Evolutionary conservation across 2,888 invertebrate genomes (phyloP).

Genomic region (Lottia scabra): DNA sequence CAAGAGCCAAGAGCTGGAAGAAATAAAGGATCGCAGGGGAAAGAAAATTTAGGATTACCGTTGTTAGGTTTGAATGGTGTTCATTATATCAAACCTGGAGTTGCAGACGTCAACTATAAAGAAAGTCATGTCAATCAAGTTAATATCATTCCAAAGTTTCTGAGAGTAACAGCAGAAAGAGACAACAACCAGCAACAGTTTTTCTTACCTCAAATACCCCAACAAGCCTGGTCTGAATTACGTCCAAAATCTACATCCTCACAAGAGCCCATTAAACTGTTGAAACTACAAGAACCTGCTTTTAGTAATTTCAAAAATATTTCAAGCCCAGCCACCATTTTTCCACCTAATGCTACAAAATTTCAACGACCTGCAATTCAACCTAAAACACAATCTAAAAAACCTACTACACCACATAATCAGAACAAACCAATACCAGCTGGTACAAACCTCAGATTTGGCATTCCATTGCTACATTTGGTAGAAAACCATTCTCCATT

Average conservation of each 20-base stretch:
- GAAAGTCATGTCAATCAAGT: not conserved
- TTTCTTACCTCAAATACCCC: slow-evolving; percentile 41
- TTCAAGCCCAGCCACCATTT: no score
- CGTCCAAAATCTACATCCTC: slow-evolving; percentile 14
- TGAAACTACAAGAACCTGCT: not conserved
- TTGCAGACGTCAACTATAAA: not conserved
- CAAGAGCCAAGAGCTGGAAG: slow-evolving; percentile 17
- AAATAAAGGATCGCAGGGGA: slow-evolving; percentile 9
- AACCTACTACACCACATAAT: no score
- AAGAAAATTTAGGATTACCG: slow-evolving; percentile 1
- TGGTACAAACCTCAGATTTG: not conserved
- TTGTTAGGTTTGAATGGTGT: not conserved
- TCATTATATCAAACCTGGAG: not conserved
- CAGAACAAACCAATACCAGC: no score
- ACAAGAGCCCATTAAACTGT: not conserved
- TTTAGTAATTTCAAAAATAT: no score
- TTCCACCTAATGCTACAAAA: no score
- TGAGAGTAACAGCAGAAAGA: slow-evolving; percentile 46
- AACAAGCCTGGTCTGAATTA: slow-evolving; percentile 36
- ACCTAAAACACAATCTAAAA: no score
- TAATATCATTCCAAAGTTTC: slow-evolving; percentile 40
- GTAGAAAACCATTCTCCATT: not conserved
- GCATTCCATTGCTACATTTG: not conserved
- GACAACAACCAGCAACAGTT: slow-evolving; percentile 34
- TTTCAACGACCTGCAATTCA: no score